Base-by-base conservation (phyloP, 2,888 invertebrate genomes). In the Lasioglossum figueresi region DNA sequence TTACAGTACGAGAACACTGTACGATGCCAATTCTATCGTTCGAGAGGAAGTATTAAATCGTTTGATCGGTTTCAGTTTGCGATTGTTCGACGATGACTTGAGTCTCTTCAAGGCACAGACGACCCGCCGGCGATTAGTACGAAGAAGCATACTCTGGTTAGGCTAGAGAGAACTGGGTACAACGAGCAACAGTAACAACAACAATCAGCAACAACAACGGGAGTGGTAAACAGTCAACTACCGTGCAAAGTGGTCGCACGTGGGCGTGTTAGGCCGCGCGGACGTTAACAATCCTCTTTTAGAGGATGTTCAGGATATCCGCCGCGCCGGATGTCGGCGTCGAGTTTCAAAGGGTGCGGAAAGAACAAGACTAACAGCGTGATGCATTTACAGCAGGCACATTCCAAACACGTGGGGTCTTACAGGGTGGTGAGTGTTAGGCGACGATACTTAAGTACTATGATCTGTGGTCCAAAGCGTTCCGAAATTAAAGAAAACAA, bases 371-470 rank as follows among this genome's bases (percentile, higher is more conserved):
- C 83, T 82, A 87, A 79, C 83, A 88, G 86, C 89, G 87, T 90
- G 86, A 91, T 90, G 90, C 91, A 91, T 84, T 83, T 89, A 87
- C 85, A 91, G 89, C 91, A 91, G 92, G 91, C 91, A 76, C 91
- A 91, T 91, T 91, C 91, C 90, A 79, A 84, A 75, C 73, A 59
- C 80, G 63, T 73, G 45, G 70, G n/a, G 14, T 63, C 63, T 63
- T 63, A 63, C 63, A 34, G 40, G 19, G 34, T 48, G 43, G 43
- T 66, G 52, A 63, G 40, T 66, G 52, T 75, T 34, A 71, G 43
- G 52, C 27, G n/a, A 66, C 79, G 71, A 4, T 80, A 83, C 45
- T 68, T 71, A 34, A 37, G 59, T 19, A 56, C 59, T 71, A 43
- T 1, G 83, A 83, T 84, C 88, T 68, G 83, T 76, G 86, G 86